phyloP scores from a whole-genome alignment of 2,797 vertebrate species.

The Siniperca scherzeri region DNA sequence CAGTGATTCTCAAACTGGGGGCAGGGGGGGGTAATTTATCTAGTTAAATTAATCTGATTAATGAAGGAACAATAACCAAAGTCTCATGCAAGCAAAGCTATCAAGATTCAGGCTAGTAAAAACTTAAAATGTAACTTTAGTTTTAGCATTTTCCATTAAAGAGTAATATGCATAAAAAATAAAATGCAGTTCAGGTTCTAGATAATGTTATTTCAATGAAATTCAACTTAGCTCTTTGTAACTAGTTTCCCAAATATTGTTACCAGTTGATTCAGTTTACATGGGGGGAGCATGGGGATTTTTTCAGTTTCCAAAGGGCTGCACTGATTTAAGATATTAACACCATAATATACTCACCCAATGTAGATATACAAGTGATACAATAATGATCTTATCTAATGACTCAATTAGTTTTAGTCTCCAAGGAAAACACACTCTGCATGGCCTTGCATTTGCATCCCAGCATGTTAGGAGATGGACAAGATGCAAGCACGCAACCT shows the following conservation, averaged over 20 bases:
- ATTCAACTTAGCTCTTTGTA: not conserved
- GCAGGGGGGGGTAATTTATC: not conserved
- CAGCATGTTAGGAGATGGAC: constrained; percentile 12
- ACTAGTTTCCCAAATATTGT: not conserved
- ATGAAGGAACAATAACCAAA: not conserved
- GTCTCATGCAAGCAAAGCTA: not conserved
- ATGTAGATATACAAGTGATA: not conserved
- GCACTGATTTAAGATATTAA: not conserved
- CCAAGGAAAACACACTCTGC: constrained; percentile 32
- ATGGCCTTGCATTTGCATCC: not conserved
- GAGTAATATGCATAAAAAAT: not conserved
- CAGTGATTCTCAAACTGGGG: not conserved
- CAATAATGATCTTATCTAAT: no score
- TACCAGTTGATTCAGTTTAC: not conserved
- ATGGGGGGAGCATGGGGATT: no score
- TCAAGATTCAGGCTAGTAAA: not conserved
- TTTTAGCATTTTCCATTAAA: not conserved
- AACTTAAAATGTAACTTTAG: not conserved
- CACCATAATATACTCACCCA: not conserved
- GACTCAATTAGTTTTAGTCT: no score
- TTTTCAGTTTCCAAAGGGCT: not conserved
- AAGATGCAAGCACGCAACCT: constrained; percentile 7
- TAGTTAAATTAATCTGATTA: not conserved
- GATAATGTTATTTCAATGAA: not conserved
- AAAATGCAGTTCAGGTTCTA: not conserved